These are phyloP conservation scores for Chloropsis cyanopogon DNA, from an alignment of 2,113 vertebrate species.

Conservation along the genomic window DNA sequence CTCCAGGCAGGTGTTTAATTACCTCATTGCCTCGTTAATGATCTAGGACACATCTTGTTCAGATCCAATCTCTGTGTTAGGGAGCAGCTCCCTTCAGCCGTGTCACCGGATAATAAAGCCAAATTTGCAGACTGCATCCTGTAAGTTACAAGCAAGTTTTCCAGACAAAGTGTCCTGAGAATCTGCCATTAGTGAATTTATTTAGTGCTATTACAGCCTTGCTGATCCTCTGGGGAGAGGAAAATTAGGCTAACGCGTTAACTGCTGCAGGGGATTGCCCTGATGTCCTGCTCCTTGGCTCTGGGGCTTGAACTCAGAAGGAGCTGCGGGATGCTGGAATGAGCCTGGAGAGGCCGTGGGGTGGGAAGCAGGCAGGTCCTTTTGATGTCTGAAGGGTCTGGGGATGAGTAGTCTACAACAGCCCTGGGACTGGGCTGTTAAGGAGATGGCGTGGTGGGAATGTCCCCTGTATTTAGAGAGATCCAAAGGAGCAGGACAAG, in stretches of 20 bases:
- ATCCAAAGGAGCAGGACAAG: not conserved
- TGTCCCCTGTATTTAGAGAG: not conserved
- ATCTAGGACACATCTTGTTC: not conserved
- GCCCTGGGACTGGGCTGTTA: not conserved
- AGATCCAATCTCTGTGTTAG: not conserved
- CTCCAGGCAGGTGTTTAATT: not conserved
- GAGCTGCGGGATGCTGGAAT: not conserved
- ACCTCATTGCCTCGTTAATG: not conserved
- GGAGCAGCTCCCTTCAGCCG: not conserved
- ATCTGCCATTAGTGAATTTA: constrained; percentile 17
- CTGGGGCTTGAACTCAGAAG: not conserved
- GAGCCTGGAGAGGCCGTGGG: not conserved
- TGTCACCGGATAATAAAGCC: not conserved
- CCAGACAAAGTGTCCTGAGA: constrained; percentile 39
- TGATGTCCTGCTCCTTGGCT: not conserved
- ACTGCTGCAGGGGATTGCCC: not conserved
- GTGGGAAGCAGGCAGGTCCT: not conserved
- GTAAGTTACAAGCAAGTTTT: constrained; percentile 3
- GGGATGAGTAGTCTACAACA: not conserved
- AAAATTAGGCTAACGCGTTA: not conserved
- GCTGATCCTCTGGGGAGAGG: constrained; percentile 32
- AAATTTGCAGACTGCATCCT: not conserved
- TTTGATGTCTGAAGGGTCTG: constrained; percentile 50
- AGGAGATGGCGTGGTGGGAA: not conserved
- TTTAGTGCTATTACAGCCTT: constrained; percentile 27